Conservation (phyloP, 2,113 vertebrate species). For the Equus przewalskii region DNA sequence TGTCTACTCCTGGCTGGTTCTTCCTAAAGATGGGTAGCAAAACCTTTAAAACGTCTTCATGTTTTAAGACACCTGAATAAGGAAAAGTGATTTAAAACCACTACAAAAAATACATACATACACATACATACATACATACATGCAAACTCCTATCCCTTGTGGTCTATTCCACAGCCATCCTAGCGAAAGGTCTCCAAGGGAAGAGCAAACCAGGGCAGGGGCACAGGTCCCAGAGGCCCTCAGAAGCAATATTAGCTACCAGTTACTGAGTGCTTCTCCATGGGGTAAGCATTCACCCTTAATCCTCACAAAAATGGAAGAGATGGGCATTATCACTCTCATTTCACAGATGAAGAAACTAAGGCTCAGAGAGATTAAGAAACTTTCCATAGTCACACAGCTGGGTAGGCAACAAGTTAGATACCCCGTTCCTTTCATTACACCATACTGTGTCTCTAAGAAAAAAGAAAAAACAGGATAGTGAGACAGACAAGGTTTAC, state of each 20-base stretch:
- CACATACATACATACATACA: neutral
- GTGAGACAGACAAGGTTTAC: neutral
- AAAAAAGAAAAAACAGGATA: neutral
- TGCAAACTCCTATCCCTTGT: neutral
- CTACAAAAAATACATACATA: neutral
- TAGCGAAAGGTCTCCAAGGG: neutral
- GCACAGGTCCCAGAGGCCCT: neutral
- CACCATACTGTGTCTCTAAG: neutral
- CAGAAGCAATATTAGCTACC: neutral
- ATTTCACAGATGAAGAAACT: conserved; percentile 58
- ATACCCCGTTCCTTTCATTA: neutral
- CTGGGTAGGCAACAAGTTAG: neutral
- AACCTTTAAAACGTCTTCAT: neutral
- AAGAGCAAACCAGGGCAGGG: neutral
- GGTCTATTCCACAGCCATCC: neutral
- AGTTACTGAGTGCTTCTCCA: neutral
- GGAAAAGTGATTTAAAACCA: conserved; percentile 26
- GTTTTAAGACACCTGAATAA: conserved; percentile 6
- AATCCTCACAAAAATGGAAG: neutral
- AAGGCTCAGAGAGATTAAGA: conserved; percentile 29
- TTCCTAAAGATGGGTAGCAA: conserved; percentile 21
- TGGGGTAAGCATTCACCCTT: neutral
- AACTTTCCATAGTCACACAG: neutral
- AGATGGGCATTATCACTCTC: neutral
- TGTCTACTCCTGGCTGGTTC: neutral